A percentile compares a stretch with the other conserved stretches of the same genome.
Conservation (phyloP, 2,888 invertebrate genomes). For the Stenodema calcarata region DNA sequence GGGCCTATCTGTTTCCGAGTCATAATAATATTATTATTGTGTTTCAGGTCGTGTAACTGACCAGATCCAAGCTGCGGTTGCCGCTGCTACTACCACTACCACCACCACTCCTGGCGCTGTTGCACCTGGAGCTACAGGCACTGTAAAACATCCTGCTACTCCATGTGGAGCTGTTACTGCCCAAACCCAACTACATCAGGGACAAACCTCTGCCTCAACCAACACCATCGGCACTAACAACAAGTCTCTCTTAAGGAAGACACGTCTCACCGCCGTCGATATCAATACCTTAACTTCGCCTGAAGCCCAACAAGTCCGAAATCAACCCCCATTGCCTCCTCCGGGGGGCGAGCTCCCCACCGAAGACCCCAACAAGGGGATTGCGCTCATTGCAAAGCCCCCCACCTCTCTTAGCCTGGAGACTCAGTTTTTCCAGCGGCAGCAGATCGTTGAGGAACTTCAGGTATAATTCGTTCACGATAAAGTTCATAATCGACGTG, state of each 20-base stretch:
- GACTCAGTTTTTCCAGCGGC: conserved; percentile 72
- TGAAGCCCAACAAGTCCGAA: conserved; percentile 66
- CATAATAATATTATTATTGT: too few species aligned
- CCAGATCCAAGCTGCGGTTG: background rate
- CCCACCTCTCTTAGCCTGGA: conserved; percentile 60
- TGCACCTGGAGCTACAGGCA: background rate
- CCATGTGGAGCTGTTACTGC: background rate
- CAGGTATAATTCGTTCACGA: conserved; percentile 60
- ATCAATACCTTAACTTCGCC: conserved; percentile 63
- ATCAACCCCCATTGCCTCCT: conserved; percentile 56
- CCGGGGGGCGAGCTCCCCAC: conserved; percentile 6
- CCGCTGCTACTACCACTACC: conserved; percentile 61
- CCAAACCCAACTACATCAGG: conserved; percentile 3
- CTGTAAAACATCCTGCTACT: conserved; percentile 16
- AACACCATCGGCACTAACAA: conserved; percentile 55
- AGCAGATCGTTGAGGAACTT: conserved; percentile 74
- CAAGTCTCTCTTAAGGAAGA: conserved; percentile 66
- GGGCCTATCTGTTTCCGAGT: too few species aligned
- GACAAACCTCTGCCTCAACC: background rate
- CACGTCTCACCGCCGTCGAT: conserved; percentile 59
- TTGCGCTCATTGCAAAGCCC: conserved; percentile 35
- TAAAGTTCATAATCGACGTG: background rate
- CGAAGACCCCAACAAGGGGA: conserved; percentile 27
- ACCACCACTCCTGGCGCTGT: conserved; percentile 58
- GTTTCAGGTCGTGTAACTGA: conserved; percentile 19